Conservation (phyloP, 2,113 vertebrate genomes). For the Poeciliopsis occidentalis region DNA sequence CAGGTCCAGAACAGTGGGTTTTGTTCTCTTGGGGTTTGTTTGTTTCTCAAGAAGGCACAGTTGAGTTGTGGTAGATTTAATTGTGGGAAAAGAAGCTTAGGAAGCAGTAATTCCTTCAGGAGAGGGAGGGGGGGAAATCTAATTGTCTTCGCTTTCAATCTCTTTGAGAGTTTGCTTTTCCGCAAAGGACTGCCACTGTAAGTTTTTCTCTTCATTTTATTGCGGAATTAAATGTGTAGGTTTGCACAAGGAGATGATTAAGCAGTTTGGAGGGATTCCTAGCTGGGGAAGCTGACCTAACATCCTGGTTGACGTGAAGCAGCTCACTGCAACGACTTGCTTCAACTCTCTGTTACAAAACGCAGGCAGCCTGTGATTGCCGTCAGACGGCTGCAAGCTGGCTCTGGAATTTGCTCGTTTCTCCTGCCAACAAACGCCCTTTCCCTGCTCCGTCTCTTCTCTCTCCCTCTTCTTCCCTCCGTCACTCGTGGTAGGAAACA, state of each 20-base stretch:
- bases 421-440: conserved; percentile 64
- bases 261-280: conserved; percentile 20
- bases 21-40: background rate
- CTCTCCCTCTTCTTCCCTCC: conserved; percentile 51
- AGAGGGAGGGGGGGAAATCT: conserved; percentile 42
- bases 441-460: conserved; percentile 37
- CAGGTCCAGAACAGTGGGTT: background rate
- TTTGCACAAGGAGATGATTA: conserved; percentile 14
- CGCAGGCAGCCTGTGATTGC: conserved; percentile 44
- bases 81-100: conserved; percentile 50
- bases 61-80: conserved; percentile 36
- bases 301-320: conserved; percentile 23
- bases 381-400: conserved; percentile 73
- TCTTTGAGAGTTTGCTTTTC: conserved; percentile 46
- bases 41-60: background rate
- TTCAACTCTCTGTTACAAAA: conserved; percentile 26
- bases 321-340: conserved; percentile 19
- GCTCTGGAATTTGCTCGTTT: conserved; percentile 83
- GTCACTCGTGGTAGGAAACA: conserved; percentile 77
- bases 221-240: background rate
- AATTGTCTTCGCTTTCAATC: conserved; percentile 39
- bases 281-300: conserved; percentile 22
- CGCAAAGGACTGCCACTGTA: conserved; percentile 33
- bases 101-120: conserved; percentile 48
- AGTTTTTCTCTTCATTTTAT: conserved; percentile 27